These are phyloP conservation scores for Sphaerophoria taeniata DNA, from an alignment of 2,888 invertebrate species.

Conservation along the genomic window DNA sequence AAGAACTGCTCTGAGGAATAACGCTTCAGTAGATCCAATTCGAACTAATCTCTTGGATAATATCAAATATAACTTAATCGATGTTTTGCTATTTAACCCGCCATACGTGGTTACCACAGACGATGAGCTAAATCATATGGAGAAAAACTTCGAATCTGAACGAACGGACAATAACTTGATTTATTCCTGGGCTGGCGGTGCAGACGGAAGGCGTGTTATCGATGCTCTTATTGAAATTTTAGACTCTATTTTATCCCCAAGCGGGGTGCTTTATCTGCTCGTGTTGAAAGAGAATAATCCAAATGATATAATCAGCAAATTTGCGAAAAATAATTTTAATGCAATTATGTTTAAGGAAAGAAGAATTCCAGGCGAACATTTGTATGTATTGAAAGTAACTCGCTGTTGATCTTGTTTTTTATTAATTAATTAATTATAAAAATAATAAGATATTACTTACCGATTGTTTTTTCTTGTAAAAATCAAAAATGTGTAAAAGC, in stretches of 20 bases:
- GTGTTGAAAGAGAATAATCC: slow-evolving; percentile 95
- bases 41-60: slow-evolving; percentile 87
- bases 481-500: too few species aligned
- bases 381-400: slow-evolving; percentile 91
- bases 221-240: slow-evolving; percentile 89
- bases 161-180: slow-evolving; percentile 75
- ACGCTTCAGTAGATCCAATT: slow-evolving; percentile 85
- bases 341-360: slow-evolving; percentile 88
- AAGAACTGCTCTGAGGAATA: slow-evolving; percentile 88
- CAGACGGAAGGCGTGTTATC: slow-evolving; percentile 89
- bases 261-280: slow-evolving; percentile 94
- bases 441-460: slow-evolving; percentile 40
- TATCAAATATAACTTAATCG: slow-evolving; percentile 86
- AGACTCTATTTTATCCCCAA: slow-evolving; percentile 87
- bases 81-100: slow-evolving; percentile 97
- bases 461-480: neutral
- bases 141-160: slow-evolving; percentile 29
- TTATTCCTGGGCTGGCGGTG: slow-evolving; percentile 90
- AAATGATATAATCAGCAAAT: slow-evolving; percentile 86
- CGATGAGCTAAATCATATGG: slow-evolving; percentile 86
- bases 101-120: slow-evolving; percentile 97
- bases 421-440: slow-evolving; percentile 11
- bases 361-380: slow-evolving; percentile 93
- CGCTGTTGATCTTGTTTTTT: slow-evolving; percentile 57
- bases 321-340: slow-evolving; percentile 85